These are phyloP conservation scores for Anas platyrhynchos DNA, from an alignment of 2,113 vertebrate species.

Conservation along the genomic window DNA sequence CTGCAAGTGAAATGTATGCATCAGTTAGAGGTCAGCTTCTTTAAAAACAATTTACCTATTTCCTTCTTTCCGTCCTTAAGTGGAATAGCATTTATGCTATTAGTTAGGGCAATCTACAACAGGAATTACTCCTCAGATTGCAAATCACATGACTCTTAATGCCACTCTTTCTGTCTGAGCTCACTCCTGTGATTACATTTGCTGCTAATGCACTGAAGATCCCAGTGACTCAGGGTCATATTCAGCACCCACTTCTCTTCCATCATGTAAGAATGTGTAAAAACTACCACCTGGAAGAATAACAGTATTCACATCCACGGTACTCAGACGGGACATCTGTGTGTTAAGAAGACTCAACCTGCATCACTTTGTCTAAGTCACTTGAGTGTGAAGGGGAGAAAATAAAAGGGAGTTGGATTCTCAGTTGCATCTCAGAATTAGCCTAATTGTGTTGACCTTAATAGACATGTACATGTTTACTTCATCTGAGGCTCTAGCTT, in stretches of 20 bases:
- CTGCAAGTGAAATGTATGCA: neutral
- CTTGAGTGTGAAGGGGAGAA: neutral
- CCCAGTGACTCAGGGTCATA: neutral
- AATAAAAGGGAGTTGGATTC: neutral
- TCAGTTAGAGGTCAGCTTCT: neutral
- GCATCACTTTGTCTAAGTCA: neutral
- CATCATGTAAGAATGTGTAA: neutral
- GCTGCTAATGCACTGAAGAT: neutral
- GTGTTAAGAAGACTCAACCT: neutral
- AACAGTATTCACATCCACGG: neutral
- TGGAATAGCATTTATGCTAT: neutral
- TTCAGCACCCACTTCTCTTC: neutral
- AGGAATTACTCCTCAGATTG: neutral
- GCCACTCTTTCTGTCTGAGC: neutral
- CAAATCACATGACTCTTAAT: neutral
- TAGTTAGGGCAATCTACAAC: neutral
- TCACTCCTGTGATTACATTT: neutral
- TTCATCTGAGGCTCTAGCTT: neutral
- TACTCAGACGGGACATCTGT: neutral
- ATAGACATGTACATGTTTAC: neutral
- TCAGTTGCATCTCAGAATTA: neutral
- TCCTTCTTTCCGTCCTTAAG: slow-evolving; percentile 1
- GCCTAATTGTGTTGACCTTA: neutral
- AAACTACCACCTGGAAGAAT: neutral
- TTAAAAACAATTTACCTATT: slow-evolving; percentile 21